Base-by-base conservation (phyloP, 1,140 invertebrate species). In the Cryptotermes secundus region DNA sequence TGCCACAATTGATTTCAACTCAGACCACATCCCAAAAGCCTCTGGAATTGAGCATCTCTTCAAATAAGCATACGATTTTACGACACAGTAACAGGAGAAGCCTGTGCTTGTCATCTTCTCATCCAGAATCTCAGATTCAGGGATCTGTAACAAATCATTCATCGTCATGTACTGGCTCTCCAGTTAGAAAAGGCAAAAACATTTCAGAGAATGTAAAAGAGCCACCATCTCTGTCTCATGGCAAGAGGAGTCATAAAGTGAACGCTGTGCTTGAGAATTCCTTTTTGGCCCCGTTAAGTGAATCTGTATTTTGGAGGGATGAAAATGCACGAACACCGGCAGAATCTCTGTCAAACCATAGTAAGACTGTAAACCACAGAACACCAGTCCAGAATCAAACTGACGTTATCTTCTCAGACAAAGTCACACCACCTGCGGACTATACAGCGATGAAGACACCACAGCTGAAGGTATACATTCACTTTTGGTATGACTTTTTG, bases 371-470 rank as follows among this genome's bases (percentile, higher is more conserved):
- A n/a, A n/a, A 19, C 12, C 12, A 9, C 31, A 53, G 36, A 36
- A 80, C 81, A 10, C 49, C 42, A n/a, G 79, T 42, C 3, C 53
- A 38, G 16, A n/a, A 42, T 9, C 19, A n/a, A 31, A 24, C 38
- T 9, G 19, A 2, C 22, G 3, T n/a, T 59, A 79, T 22, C 6
- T 26, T 19, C 72, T 16, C 24, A 59, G 34, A 82, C 45, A 85
- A 85, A 82, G 79, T 89, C 34, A 90, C 89, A 45, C 90, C 90
- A 36, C 86, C 88, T 79, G 86, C 88, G 26, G 86, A 91, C 87
- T 91, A 90, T 83, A 88, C 88, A 83, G 79, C 65, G 16, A 89
- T 91, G 88, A 85, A 86, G 10, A 89, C 90, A 72, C 90, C 89
- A 10, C 86, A 89, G 83, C 86, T 91, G 79, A 88, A 90, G 84